Evolutionary conservation across 1,140 invertebrate species (phyloP).

Genomic region (Zophobas morio): DNA sequence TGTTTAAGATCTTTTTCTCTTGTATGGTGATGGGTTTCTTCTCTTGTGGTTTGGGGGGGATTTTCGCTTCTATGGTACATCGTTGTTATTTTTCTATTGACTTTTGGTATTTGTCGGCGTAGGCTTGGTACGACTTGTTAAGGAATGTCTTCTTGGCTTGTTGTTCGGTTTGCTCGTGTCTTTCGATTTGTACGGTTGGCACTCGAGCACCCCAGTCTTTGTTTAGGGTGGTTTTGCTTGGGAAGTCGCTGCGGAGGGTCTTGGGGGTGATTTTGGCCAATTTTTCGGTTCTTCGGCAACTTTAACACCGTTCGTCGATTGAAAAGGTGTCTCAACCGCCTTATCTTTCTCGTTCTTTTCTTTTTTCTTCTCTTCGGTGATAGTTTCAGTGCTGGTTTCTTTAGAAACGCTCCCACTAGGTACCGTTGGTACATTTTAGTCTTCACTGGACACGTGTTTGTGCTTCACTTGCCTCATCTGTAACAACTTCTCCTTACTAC

Average conservation of each 20-base stretch:
- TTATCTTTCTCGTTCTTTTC: slow-evolving; percentile 22
- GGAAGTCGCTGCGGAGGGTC: slow-evolving; percentile 53
- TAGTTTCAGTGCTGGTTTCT: slow-evolving; percentile 16
- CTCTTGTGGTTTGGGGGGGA: not conserved
- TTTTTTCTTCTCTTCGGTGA: not conserved
- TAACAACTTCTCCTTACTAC: slow-evolving; percentile 64
- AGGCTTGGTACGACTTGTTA: slow-evolving; percentile 60
- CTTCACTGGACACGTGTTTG: slow-evolving; percentile 60
- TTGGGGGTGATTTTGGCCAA: slow-evolving; percentile 41
- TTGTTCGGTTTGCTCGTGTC: slow-evolving; percentile 53
- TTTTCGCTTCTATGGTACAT: slow-evolving; percentile 59
- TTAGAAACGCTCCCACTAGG: slow-evolving; percentile 22
- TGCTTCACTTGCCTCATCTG: slow-evolving; percentile 66
- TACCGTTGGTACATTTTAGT: slow-evolving; percentile 55
- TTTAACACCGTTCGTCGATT: not conserved
- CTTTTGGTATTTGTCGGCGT: slow-evolving; percentile 60
- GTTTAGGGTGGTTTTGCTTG: slow-evolving; percentile 46
- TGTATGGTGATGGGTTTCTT: slow-evolving; percentile 29
- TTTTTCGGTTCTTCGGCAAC: slow-evolving; percentile 24
- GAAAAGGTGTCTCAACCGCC: slow-evolving; percentile 20
- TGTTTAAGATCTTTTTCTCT: slow-evolving; percentile 56
- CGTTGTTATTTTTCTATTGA: slow-evolving; percentile 57
- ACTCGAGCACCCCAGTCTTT: slow-evolving; percentile 56
- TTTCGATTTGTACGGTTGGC: slow-evolving; percentile 53
- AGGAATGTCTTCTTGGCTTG: slow-evolving; percentile 60